A percentile compares a stretch with the other conserved stretches of the same genome.
phyloP scores from a whole-genome alignment of 1,140 invertebrate genomes.

The Papilio helenus region DNA sequence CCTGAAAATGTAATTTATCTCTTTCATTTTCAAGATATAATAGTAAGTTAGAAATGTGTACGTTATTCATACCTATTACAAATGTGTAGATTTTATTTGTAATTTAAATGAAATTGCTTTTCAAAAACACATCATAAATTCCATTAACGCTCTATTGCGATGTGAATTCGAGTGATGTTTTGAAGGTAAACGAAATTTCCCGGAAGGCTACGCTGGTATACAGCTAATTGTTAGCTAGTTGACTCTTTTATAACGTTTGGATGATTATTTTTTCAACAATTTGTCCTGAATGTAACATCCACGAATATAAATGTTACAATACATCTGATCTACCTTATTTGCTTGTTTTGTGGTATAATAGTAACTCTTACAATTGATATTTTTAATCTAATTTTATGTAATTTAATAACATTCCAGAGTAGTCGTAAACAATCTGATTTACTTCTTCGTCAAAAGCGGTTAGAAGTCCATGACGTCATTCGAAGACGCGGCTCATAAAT shows the following conservation, averaged over 20 bases:
- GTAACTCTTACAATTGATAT: no score
- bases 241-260: background rate
- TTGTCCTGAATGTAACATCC: background rate
- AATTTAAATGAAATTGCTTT: constrained; percentile 7
- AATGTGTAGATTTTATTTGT: no score
- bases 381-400: no score
- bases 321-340: background rate
- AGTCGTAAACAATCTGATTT: background rate
- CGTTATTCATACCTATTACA: background rate
- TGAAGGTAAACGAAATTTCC: constrained; percentile 32
- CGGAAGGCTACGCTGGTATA: constrained; percentile 11
- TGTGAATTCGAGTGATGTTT: constrained; percentile 21
- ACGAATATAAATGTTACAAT: background rate
- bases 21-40: constrained; percentile 5
- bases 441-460: background rate
- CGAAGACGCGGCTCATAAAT: constrained; percentile 11
- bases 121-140: constrained; percentile 10
- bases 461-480: constrained; percentile 8
- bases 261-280: constrained; percentile 12
- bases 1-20: background rate
- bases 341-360: background rate
- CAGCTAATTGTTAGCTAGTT: background rate
- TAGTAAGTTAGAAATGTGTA: background rate
- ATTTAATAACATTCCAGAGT: background rate
- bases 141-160: constrained; percentile 23